phyloP scores from a whole-genome alignment of 2,113 vertebrate species.

The Athene cunicularia region DNA sequence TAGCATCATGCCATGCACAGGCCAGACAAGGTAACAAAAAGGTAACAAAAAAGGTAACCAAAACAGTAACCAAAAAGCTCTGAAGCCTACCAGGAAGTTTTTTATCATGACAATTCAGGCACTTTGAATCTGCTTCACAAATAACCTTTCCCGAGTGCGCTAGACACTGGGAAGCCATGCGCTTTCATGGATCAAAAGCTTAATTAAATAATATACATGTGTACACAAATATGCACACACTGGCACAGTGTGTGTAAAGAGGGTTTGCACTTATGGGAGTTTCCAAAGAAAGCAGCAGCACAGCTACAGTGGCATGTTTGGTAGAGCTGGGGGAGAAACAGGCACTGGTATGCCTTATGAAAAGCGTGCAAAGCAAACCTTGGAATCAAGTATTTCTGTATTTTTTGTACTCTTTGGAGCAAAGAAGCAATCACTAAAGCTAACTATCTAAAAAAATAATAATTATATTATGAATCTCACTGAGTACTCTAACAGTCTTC shows the following conservation, averaged over 20 bases:
- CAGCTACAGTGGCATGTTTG: neutral
- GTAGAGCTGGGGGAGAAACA: neutral
- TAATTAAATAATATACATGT: neutral
- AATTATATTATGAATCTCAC: neutral
- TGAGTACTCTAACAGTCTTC: neutral
- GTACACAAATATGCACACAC: neutral
- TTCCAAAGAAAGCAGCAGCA: neutral
- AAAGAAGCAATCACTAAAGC: neutral
- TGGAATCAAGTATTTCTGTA: neutral
- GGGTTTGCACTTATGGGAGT: neutral
- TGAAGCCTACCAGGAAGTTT: neutral
- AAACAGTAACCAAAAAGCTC: neutral
- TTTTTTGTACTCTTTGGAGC: neutral
- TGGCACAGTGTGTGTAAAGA: neutral
- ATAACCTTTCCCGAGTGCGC: neutral
- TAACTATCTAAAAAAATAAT: neutral
- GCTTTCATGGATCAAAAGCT: neutral
- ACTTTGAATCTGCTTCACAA: neutral
- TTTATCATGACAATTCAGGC: accelerated
- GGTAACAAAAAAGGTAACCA: no score
- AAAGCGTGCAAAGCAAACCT: neutral
- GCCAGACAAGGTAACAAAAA: neutral
- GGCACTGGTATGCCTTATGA: neutral
- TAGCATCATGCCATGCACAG: neutral
- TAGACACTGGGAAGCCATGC: neutral